A percentile compares a stretch with the other conserved stretches of the same genome.
phyloP scores from a whole-genome alignment of 2,888 invertebrate species.

The Frankliniella intonsa region DNA sequence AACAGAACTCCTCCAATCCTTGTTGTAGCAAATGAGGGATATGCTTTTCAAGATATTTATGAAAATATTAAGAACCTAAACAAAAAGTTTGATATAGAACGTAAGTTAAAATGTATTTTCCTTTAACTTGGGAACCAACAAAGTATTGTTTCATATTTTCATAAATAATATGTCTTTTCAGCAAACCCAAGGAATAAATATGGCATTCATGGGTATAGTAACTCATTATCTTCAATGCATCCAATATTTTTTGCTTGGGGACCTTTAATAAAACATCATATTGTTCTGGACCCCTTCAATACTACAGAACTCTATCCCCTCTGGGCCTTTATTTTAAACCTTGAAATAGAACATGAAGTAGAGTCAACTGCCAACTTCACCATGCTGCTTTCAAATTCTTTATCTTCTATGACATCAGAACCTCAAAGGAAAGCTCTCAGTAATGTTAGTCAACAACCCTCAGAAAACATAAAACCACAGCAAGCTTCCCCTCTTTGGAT shows the following conservation, averaged over 20 bases:
- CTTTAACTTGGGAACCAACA: background rate
- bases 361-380: background rate
- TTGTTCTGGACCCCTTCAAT: background rate
- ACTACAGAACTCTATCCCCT: background rate
- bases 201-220: constrained; percentile 16
- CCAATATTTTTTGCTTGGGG: constrained; percentile 15
- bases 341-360: background rate
- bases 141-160: background rate
- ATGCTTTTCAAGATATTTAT: constrained; percentile 55
- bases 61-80: constrained; percentile 41
- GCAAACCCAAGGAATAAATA: background rate
- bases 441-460: too few relatives aligned
- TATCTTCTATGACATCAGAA: background rate
- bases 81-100: background rate
- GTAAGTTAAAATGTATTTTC: background rate
- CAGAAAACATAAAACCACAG: too few relatives aligned
- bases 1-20: constrained; percentile 58
- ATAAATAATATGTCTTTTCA: background rate
- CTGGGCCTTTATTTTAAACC: background rate
- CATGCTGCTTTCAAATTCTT: background rate
- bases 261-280: background rate
- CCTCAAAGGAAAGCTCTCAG: too few relatives aligned
- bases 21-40: constrained; percentile 58
- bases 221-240: background rate
- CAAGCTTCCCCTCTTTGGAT: background rate